Evolutionary conservation across 2,888 invertebrate genomes (phyloP).

Genomic region (Coelogynopora nodosa): DNA sequence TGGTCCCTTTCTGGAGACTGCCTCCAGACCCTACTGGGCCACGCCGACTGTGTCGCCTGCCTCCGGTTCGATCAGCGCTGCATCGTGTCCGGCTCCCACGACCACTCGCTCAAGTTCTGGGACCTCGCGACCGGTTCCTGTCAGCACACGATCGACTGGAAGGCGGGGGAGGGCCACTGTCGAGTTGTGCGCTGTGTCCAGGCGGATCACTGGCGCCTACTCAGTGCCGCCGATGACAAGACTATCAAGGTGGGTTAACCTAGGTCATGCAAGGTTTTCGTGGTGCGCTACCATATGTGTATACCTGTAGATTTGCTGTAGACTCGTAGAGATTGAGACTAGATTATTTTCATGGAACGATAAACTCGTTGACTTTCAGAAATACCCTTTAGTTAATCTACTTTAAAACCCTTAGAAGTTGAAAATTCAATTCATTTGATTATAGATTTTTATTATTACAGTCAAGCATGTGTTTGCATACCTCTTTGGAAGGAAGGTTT

Average conservation of each 20-base stretch:
- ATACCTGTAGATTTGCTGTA: too few relatives aligned
- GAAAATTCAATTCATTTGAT: too few relatives aligned
- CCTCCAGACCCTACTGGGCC: slow-evolving; percentile 62
- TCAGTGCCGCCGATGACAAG: slow-evolving; percentile 65
- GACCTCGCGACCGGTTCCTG: slow-evolving; percentile 62
- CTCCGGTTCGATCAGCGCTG: slow-evolving; percentile 62
- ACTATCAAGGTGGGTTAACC: slow-evolving; percentile 62
- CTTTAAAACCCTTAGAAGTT: too few relatives aligned
- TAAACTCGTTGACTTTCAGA: too few relatives aligned
- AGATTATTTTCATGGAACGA: too few relatives aligned
- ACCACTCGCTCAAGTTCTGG: slow-evolving; percentile 65
- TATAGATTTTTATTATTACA: too few relatives aligned
- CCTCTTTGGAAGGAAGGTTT: too few relatives aligned
- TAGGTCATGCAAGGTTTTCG: background rate
- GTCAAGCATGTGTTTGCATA: too few relatives aligned
- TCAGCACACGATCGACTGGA: slow-evolving; percentile 65
- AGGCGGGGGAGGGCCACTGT: slow-evolving; percentile 65
- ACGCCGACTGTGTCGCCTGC: slow-evolving; percentile 64
- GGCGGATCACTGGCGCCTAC: slow-evolving; percentile 64
- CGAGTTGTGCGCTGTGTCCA: slow-evolving; percentile 64
- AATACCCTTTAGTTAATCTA: too few relatives aligned
- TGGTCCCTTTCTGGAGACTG: slow-evolving; percentile 63
- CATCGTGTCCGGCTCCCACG: slow-evolving; percentile 64
- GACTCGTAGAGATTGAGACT: too few relatives aligned
- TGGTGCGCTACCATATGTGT: too few relatives aligned